A percentile compares a stretch with the other conserved stretches of the same genome.
phyloP scores from a whole-genome alignment of 2,113 vertebrate genomes.

The Anser cygnoides region DNA sequence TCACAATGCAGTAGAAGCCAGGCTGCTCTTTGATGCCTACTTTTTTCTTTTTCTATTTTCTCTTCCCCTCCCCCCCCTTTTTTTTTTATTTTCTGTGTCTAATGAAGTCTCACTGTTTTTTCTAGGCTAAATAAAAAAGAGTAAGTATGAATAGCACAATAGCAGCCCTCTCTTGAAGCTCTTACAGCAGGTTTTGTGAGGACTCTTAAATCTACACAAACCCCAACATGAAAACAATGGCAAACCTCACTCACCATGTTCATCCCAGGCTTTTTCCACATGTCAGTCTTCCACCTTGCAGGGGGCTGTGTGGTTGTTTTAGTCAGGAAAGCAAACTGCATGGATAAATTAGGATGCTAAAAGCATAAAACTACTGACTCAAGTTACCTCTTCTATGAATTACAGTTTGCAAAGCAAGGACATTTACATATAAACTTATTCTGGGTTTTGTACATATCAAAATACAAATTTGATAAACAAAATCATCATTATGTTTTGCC shows the following conservation, averaged over 20 bases:
- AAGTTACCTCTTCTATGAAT: neutral
- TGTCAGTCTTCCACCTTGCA: neutral
- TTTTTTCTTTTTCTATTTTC: neutral
- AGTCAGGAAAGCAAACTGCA: neutral
- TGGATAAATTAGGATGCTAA: neutral
- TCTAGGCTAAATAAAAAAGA: neutral
- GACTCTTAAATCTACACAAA: neutral
- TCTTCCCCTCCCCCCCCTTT: too few relatives aligned
- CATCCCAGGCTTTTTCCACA: neutral
- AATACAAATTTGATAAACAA: neutral
- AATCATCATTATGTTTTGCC: neutral
- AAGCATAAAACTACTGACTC: neutral
- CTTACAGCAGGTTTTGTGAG: neutral
- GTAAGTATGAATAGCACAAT: neutral
- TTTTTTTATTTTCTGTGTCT: neutral
- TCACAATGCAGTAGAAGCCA: neutral
- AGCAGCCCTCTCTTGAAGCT: neutral
- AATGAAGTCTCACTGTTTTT: neutral
- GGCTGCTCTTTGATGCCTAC: neutral
- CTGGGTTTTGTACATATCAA: neutral
- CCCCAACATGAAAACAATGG: neutral
- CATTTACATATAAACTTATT: neutral
- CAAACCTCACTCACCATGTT: neutral
- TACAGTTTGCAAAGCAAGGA: neutral
- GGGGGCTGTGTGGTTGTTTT: neutral